Base-by-base conservation (phyloP, 2,113 vertebrate genomes). In the Tyto alba region DNA sequence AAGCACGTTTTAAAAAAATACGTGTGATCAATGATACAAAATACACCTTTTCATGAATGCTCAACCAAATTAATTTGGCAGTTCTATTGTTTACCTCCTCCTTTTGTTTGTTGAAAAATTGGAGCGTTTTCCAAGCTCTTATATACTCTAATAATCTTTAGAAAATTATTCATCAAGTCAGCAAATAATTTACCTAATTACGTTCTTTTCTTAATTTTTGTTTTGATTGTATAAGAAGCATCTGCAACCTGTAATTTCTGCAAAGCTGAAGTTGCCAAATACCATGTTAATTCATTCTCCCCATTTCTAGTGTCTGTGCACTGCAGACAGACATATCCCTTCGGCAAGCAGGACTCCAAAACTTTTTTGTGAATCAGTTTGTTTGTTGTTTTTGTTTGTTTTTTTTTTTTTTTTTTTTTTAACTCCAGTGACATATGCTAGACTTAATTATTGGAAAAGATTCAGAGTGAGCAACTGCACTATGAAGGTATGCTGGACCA, bases 381-480 rank as follows among this genome's bases (percentile, higher is more conserved):
- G 76, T 92, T 94, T 95, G 81, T 88, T 95, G 79, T 56, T 88
- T 95, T 84, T 32, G 6, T 8, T 29, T 36, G 66, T 72, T n/a
- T 45, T 18, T 32, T 13, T 52, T 16, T 6, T 13, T 36, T 17
- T 81, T 62, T 52, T 63, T 76, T 85, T 93, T 91, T 68, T 5
- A 56, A 77, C 71, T 95, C 66, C 18, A 7, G 18, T 88, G 50
- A 74, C 95, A 95, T 97, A 96, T 96, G 96, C 84, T 94, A 95
- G 92, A 66, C 80, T 96, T 96, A 95, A 95, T 96, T 96, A 88
- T 96, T 97, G 96, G 96, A 97, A 85, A 62, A 93, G 38, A 89
- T 95, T 96, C 95, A 97, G 94, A 91, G 86, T 89, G 92, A 97
- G 96, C 96, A 96, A 96, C 86, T 96, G 94, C 59, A 90, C 71